Evolutionary conservation across 2,888 invertebrate species (phyloP).

Genomic region (Campaea margaritaria): DNA sequence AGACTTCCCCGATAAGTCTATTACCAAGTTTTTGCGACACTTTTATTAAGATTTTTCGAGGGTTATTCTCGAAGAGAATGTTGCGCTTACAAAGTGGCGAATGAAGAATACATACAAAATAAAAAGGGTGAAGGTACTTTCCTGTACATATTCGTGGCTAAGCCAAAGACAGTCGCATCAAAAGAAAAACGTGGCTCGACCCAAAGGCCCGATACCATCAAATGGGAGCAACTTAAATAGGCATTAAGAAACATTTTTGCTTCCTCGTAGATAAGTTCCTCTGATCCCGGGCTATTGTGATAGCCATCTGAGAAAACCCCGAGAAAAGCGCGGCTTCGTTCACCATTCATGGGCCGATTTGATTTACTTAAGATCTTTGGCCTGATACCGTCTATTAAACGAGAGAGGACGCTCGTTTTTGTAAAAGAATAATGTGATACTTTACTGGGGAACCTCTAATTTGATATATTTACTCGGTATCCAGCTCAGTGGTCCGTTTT

Average conservation of each 20-base stretch:
- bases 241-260: slow-evolving; percentile 82
- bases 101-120: background rate
- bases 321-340: slow-evolving; percentile 80
- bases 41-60: slow-evolving; percentile 1
- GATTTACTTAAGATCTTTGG: slow-evolving; percentile 84
- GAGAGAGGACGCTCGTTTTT: slow-evolving; percentile 67
- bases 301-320: slow-evolving; percentile 79
- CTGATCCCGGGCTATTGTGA: slow-evolving; percentile 83
- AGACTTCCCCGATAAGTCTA: slow-evolving; percentile 7
- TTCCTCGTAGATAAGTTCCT: slow-evolving; percentile 76
- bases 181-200: slow-evolving; percentile 28
- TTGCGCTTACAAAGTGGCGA: slow-evolving; percentile 2
- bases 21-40: slow-evolving; percentile 20
- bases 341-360: slow-evolving; percentile 84
- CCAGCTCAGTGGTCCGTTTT: slow-evolving; percentile 23
- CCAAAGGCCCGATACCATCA: slow-evolving; percentile 64
- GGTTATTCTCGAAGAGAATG: background rate
- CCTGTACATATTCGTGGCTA: background rate
- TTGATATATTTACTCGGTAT: slow-evolving; percentile 21
- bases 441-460: slow-evolving; percentile 28
- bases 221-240: slow-evolving; percentile 78
- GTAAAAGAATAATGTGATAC: slow-evolving; percentile 66
- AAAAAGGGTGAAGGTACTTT: slow-evolving; percentile 4
- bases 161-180: slow-evolving; percentile 13
- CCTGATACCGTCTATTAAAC: slow-evolving; percentile 82